phyloP scores from a whole-genome alignment of 2,113 vertebrate genomes.

The Rhinoderma darwinii region DNA sequence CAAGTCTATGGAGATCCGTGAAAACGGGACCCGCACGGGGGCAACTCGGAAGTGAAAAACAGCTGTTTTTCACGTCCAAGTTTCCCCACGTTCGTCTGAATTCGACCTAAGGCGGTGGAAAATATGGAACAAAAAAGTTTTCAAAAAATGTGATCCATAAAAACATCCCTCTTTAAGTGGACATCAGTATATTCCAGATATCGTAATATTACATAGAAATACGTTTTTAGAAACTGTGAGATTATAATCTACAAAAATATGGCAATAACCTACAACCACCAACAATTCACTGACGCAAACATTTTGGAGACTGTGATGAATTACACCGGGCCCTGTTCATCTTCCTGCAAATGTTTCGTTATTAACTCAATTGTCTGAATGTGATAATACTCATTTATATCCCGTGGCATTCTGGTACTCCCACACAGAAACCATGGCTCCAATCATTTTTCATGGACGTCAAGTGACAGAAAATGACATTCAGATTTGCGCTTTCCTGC shows the following conservation, averaged over 20 bases:
- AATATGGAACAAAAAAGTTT: too few species aligned
- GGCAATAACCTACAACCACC: not conserved
- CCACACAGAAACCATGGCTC: slow-evolving; percentile 33
- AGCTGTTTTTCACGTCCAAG: too few species aligned
- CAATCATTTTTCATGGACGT: slow-evolving; percentile 51
- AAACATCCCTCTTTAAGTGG: not conserved
- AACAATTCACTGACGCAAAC: slow-evolving; percentile 37
- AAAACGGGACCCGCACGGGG: too few species aligned
- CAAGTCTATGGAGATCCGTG: too few species aligned
- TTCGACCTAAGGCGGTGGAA: too few species aligned
- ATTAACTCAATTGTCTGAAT: slow-evolving; percentile 53
- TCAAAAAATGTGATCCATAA: not conserved
- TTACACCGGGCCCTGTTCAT: slow-evolving; percentile 19
- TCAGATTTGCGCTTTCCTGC: slow-evolving; percentile 33
- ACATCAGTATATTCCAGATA: not conserved
- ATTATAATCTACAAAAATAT: not conserved
- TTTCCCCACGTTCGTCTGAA: too few species aligned
- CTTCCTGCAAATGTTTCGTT: slow-evolving; percentile 35
- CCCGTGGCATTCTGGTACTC: slow-evolving; percentile 43
- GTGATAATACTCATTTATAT: slow-evolving; percentile 51
- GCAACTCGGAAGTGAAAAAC: too few species aligned
- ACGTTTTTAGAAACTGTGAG: not conserved
- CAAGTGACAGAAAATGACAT: slow-evolving; percentile 47
- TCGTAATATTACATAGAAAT: not conserved
- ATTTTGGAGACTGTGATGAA: slow-evolving; percentile 45